phyloP scores from a whole-genome alignment of 2,113 vertebrate species.

The Alethe diademata region DNA sequence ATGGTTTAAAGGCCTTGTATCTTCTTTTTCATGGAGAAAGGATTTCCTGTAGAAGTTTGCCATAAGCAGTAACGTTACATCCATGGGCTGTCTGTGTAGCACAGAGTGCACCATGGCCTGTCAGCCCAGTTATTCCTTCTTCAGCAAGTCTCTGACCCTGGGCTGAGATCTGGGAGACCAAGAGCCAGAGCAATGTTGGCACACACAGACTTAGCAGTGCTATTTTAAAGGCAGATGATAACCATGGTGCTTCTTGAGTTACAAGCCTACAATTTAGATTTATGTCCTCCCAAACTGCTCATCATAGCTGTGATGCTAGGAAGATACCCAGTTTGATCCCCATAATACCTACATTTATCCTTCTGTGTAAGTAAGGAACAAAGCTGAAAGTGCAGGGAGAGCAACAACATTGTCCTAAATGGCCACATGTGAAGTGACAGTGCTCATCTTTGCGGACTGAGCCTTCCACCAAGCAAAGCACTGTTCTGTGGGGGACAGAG shows the following conservation, averaged over 20 bases:
- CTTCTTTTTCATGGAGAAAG: neutral
- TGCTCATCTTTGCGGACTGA: neutral
- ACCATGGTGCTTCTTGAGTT: neutral
- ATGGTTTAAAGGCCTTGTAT: neutral
- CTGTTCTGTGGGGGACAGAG: neutral
- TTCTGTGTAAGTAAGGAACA: neutral
- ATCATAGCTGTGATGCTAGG: neutral
- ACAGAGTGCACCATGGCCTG: accelerated
- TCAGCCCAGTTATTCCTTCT: neutral
- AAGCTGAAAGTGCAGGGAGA: neutral
- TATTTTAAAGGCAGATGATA: neutral
- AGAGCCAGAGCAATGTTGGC: neutral
- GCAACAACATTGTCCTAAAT: neutral
- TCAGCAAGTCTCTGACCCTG: neutral
- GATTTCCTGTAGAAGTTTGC: neutral
- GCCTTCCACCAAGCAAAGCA: neutral
- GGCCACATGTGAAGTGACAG: accelerated
- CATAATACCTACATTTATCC: neutral
- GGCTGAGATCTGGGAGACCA: neutral
- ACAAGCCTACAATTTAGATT: neutral
- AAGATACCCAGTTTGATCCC: neutral
- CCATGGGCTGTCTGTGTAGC: accelerated
- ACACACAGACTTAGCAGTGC: neutral
- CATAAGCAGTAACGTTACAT: accelerated
- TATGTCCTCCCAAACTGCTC: neutral